Base-by-base conservation (phyloP, 2,113 vertebrate species). In the Gasterosteus nipponicus region DNA sequence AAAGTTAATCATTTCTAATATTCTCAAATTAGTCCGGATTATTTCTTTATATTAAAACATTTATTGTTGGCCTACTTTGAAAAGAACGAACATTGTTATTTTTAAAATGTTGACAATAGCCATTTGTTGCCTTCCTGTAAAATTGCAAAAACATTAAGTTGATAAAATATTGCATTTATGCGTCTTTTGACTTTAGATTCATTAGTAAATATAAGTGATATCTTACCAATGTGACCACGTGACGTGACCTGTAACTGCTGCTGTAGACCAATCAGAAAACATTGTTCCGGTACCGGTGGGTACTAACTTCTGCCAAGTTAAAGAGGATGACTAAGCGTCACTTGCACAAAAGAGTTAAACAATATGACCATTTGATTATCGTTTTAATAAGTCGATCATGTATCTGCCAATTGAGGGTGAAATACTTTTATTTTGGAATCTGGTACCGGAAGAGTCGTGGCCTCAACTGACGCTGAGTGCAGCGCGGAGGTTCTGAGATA, bases 151-250 rank as follows among this genome's bases (percentile, higher is more conserved):
- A 33, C 33, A 33, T 33, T 33, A 33, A 33, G 33, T 4, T 33
- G 33, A 33, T 33, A 33, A 33, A 33, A 33, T 33, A 33, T 33
- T 33, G 33, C 33, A 33, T 33, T 33, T 26, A 26, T 26, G 22
- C 22, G 22, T 26, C 22, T 26, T 1, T 26, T 26, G 22, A 26
- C 22, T 26, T 26, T 26, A 26, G 22, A 26, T 26, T 26, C 22
- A 26, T 26, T 26, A 26, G 22, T 26, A 26, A 26, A 26, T 26
- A 26, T 26, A 26, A 26, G 22, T 1, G 22, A 26, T 1, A 26
- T 26, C 47, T 49, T 41, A 22, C 75, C 83, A 89, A 87, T 85
- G 31, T 1, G 1, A 4, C 92, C 83, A 78, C 89, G 88, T 66
- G 10, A 73, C 85, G 73, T 81, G 75, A 41, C 3, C 38, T n/a